Evolutionary conservation across 2,888 invertebrate genomes (phyloP).

Genomic region (Cryptosula pallasiana): DNA sequence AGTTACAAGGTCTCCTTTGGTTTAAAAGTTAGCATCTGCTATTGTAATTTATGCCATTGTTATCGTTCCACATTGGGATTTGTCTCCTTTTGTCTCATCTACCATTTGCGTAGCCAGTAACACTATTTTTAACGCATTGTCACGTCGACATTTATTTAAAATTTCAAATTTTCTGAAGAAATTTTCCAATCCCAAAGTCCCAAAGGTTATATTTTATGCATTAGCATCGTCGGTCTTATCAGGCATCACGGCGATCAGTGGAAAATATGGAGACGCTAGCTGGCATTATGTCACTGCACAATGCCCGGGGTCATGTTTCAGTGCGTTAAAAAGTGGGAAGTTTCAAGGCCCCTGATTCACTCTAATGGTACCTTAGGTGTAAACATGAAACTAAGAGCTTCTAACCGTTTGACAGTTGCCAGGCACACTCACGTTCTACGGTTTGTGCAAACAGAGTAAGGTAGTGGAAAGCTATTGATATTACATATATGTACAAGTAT

Average conservation of each 20-base stretch:
- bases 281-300: conserved; percentile 12
- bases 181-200: too few relatives aligned
- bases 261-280: neutral
- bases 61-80: neutral
- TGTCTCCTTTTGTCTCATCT: neutral
- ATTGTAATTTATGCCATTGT: neutral
- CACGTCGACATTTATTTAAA: too few relatives aligned
- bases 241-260: neutral
- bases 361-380: too few relatives aligned
- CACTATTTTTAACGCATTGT: too few relatives aligned
- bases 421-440: neutral
- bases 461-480: neutral
- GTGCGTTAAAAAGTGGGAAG: neutral
- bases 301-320: conserved; percentile 1
- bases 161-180: too few relatives aligned
- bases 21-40: too few relatives aligned
- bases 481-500: neutral
- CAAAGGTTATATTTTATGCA: neutral
- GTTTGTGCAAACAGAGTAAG: conserved; percentile 10
- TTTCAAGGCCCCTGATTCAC: neutral
- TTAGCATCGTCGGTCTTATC: neutral
- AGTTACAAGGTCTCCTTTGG: neutral
- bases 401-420: too few relatives aligned
- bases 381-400: too few relatives aligned
- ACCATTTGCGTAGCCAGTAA: too few relatives aligned